Conservation (phyloP, 30 jellyfish, hydroid and myxozoan species). For the Chironex yamaguchii region DNA sequence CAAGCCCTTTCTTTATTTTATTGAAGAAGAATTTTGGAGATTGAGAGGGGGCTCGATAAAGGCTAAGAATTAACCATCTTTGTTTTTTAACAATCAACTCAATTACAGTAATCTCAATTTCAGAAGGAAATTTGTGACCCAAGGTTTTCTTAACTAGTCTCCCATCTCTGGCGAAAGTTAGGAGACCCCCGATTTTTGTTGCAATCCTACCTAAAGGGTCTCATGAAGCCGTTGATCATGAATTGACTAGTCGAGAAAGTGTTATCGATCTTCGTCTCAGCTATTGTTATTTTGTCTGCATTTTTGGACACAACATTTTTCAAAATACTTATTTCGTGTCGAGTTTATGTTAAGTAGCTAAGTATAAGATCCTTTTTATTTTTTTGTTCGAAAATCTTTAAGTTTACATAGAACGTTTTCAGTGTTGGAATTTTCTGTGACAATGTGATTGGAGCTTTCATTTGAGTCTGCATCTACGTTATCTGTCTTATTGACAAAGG, state of each 20-base stretch:
- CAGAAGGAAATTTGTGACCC: slow-evolving; percentile 13
- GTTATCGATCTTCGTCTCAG: slow-evolving; percentile 51
- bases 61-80: slow-evolving; percentile 2
- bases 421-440: too few species aligned
- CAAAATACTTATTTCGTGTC: slow-evolving; percentile 14
- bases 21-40: slow-evolving; percentile 30
- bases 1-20: slow-evolving; percentile 30
- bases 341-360: slow-evolving; percentile 30
- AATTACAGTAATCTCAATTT: slow-evolving; percentile 28
- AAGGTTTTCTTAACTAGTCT: slow-evolving; percentile 23
- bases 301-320: too few species aligned
- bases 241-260: slow-evolving; percentile 61
- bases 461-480: too few species aligned
- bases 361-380: too few species aligned
- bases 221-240: slow-evolving; percentile 42
- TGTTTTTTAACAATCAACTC: slow-evolving; percentile 22
- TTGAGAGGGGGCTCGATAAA: slow-evolving; percentile 48
- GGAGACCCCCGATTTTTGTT: slow-evolving; percentile 52
- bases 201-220: slow-evolving; percentile 42
- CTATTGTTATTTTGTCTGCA: neutral
- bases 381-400: too few species aligned
- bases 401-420: too few species aligned
- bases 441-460: too few species aligned
- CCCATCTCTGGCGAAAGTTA: slow-evolving; percentile 37
- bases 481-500: too few species aligned